These are phyloP conservation scores for Drosophila percnosoma DNA, from an alignment of 2,888 invertebrate species.

Conservation along the genomic window DNA sequence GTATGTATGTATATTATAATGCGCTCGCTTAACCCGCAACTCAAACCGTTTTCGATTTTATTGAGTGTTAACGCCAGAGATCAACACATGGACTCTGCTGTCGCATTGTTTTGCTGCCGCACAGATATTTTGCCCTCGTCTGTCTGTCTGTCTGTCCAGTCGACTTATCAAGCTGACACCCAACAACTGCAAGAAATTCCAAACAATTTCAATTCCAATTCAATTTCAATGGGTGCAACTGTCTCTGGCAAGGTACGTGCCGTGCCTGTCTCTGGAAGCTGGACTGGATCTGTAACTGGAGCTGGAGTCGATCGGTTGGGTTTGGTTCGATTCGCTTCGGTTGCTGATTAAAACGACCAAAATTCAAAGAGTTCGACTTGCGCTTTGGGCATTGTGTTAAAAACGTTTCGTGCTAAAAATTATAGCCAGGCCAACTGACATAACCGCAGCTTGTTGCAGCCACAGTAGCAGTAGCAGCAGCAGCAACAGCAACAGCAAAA, in stretches of 20 bases:
- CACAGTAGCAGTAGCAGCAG: background rate
- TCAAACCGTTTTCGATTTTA: constrained; percentile 9
- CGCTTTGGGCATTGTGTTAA: constrained; percentile 33
- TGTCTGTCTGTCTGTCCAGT: constrained; percentile 23
- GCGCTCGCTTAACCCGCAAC: background rate
- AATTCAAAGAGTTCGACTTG: constrained; percentile 41
- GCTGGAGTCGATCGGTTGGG: background rate
- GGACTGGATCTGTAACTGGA: background rate
- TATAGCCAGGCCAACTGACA: constrained; percentile 72
- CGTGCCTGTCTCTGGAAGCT: constrained; percentile 17
- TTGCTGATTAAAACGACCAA: constrained; percentile 68
- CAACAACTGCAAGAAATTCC: constrained; percentile 83
- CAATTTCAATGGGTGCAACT: constrained; percentile 64
- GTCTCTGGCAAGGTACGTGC: constrained; percentile 33
- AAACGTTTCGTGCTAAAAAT: constrained; percentile 68
- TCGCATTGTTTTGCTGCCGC: constrained; percentile 66
- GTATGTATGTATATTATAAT: constrained; percentile 11
- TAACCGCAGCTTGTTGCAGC: constrained; percentile 61
- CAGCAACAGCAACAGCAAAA: constrained; percentile 2
- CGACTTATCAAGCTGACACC: constrained; percentile 84
- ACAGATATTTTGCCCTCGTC: constrained; percentile 27
- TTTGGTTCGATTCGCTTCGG: constrained; percentile 34
- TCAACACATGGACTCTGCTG: constrained; percentile 29
- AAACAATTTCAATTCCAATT: constrained; percentile 74
- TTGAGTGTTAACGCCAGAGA: constrained; percentile 56